These are phyloP conservation scores for Phaonia tiefii DNA, from an alignment of 2,888 invertebrate species.

Conservation along the genomic window DNA sequence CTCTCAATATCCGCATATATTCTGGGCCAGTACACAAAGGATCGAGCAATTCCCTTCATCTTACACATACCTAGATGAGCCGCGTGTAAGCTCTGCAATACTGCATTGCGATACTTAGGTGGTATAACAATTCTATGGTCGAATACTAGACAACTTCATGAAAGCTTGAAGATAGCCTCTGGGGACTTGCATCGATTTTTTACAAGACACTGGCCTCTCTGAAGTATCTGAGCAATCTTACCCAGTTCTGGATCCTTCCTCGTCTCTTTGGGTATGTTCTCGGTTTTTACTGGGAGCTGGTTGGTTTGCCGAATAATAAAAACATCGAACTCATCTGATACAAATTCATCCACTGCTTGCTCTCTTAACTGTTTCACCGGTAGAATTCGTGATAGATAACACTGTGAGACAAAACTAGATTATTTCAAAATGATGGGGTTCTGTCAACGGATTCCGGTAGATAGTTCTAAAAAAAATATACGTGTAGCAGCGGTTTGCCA, in stretches of 20 bases:
- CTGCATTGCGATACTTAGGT: too few species aligned
- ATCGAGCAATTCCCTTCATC: too few species aligned
- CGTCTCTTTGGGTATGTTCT: too few species aligned
- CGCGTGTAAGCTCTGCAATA: background rate
- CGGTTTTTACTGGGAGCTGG: background rate
- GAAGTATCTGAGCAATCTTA: too few species aligned
- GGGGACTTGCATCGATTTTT: background rate
- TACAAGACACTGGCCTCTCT: too few species aligned
- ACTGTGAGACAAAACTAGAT: too few species aligned
- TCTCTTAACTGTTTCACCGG: background rate
- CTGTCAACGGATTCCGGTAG: too few species aligned
- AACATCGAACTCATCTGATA: background rate
- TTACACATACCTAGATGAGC: conserved; percentile 18
- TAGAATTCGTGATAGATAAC: background rate
- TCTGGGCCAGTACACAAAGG: background rate
- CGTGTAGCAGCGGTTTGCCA: too few species aligned
- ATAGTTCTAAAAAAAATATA: too few species aligned
- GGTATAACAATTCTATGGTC: too few species aligned
- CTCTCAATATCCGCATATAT: conserved; percentile 20
- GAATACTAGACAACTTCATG: background rate
- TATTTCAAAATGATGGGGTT: too few species aligned
- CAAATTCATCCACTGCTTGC: background rate
- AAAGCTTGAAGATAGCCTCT: background rate
- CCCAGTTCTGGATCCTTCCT: too few species aligned
- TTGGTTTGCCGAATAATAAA: conserved; percentile 9